Percentiles rank a stretch among this genome's conserved stretches.
phyloP scores from a whole-genome alignment of 1,140 invertebrate species.

The Marisa cornuarietis region DNA sequence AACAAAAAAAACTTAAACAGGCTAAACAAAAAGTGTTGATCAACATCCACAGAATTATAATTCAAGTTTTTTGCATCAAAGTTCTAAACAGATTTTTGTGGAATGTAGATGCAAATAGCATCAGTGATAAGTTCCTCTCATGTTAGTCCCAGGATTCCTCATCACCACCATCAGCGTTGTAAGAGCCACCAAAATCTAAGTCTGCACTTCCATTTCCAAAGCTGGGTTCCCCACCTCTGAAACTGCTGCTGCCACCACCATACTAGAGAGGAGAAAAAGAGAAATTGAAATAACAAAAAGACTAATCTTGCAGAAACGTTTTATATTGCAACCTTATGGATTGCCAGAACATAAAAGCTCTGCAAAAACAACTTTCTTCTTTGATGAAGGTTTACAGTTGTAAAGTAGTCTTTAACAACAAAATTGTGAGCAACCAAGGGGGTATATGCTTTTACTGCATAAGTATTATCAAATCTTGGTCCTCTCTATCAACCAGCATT shows the following conservation, averaged over 20 bases:
- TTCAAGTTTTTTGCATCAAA: conserved; percentile 1
- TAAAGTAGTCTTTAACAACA: too few species aligned
- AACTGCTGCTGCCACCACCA: conserved; percentile 30
- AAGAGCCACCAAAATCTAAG: conserved; percentile 25
- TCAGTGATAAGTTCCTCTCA: neutral
- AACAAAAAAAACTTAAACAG: too few species aligned
- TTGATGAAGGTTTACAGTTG: too few species aligned
- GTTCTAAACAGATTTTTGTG: neutral
- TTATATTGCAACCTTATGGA: too few species aligned
- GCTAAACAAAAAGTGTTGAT: neutral
- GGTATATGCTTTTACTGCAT: too few species aligned
- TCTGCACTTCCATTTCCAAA: conserved; percentile 33
- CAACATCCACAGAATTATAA: neutral
- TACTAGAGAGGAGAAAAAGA: conserved; percentile 30
- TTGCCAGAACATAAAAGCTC: too few species aligned
- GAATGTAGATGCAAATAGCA: neutral
- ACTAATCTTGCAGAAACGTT: too few species aligned
- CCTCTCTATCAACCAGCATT: too few species aligned
- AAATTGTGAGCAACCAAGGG: too few species aligned
- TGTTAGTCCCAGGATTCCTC: conserved; percentile 51
- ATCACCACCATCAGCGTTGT: conserved; percentile 39
- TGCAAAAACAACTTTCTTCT: too few species aligned
- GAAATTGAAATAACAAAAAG: neutral
- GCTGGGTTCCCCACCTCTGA: conserved; percentile 25
- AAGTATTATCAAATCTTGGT: too few species aligned